phyloP scores from a whole-genome alignment of 2,797 vertebrate genomes.

The Hafferia zeledoni region DNA sequence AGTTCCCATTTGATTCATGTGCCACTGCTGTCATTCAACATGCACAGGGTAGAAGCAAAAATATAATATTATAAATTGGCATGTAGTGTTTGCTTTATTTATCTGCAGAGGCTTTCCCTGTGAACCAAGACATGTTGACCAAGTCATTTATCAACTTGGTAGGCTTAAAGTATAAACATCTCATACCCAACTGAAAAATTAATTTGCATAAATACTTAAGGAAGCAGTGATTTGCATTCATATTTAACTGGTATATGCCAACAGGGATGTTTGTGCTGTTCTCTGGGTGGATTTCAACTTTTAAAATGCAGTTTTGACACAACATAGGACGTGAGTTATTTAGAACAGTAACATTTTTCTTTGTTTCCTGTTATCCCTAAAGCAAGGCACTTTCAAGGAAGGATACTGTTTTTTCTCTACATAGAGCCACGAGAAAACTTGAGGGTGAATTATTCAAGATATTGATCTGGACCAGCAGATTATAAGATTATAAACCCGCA shows the following conservation, averaged over 20 bases:
- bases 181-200: background rate
- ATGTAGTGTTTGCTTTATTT: background rate
- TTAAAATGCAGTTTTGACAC: background rate
- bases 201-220: background rate
- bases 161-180: background rate
- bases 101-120: background rate
- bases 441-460: background rate
- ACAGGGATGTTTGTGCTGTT: background rate
- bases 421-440: background rate
- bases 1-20: background rate
- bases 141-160: background rate
- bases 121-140: background rate
- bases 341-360: background rate
- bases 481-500: background rate
- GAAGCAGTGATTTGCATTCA: background rate
- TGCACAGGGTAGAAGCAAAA: background rate
- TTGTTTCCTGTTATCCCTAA: background rate
- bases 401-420: background rate
- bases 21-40: background rate
- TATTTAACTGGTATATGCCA: background rate
- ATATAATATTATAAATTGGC: background rate
- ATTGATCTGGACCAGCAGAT: background rate
- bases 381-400: background rate
- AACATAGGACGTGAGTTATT: accelerated
- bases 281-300: background rate